Evolutionary conservation across 2,797 vertebrate genomes (phyloP).

Genomic region (Lophius americanus): DNA sequence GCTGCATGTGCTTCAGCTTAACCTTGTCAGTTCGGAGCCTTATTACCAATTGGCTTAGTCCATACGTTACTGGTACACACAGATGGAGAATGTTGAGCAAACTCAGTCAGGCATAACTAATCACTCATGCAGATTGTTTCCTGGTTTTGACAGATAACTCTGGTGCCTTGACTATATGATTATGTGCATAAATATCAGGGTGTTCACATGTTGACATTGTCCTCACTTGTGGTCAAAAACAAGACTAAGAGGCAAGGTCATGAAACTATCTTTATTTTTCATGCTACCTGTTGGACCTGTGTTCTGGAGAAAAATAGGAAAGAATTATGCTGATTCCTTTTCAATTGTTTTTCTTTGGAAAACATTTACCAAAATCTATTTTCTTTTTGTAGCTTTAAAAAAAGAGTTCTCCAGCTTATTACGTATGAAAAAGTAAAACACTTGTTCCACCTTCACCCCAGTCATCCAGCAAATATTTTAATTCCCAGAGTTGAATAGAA

Average conservation of each 20-base stretch:
- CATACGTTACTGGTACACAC: conserved; percentile 77
- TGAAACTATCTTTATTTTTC: conserved; percentile 36
- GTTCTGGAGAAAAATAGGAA: conserved; percentile 44
- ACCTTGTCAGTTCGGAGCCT: conserved; percentile 77
- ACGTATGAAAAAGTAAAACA: no score
- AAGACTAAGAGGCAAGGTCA: conserved; percentile 61
- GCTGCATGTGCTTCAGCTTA: conserved; percentile 72
- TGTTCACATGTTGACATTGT: conserved; percentile 72
- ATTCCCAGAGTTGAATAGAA: conserved; percentile 17
- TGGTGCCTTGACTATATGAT: conserved; percentile 72
- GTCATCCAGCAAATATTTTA: conserved; percentile 14
- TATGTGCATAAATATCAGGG: conserved; percentile 81
- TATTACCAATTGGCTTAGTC: conserved; percentile 70
- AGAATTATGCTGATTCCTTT: neutral
- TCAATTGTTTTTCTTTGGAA: conserved; percentile 7
- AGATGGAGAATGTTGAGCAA: conserved; percentile 82
- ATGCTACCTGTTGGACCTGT: conserved; percentile 56
- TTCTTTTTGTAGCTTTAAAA: conserved; percentile 20
- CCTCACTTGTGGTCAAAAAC: conserved; percentile 52
- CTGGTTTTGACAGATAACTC: conserved; percentile 76
- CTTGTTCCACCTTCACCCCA: conserved; percentile 16
- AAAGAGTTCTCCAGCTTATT: neutral
- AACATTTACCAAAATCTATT: neutral
- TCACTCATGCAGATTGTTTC: conserved; percentile 79
- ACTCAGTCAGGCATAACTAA: conserved; percentile 85